Evolutionary conservation across 2,113 vertebrate species (phyloP), one percentile per base, ranked within the genome.

Genomic region (Chrysemys picta): DNA sequence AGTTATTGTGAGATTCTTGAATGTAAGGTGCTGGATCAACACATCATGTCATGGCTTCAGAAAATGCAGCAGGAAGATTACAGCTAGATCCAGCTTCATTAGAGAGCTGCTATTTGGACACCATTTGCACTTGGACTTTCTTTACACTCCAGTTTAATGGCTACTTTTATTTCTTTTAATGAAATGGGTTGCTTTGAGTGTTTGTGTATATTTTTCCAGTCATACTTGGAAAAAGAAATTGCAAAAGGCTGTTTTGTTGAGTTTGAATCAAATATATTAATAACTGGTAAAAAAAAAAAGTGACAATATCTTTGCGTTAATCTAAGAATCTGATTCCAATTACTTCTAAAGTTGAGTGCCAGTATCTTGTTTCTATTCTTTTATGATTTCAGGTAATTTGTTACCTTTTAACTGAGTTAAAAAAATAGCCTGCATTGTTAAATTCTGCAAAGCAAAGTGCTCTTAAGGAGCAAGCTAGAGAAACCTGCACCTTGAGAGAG

Each of bases 391-490:
- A 97, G 92, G 94, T 90, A 86, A 96, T 97, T 96, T 97, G 50
- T 87, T 95, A 91, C 89, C 87, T 96, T 95, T 92, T 96, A 97
- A 83, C 22, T 54, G 59, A 90, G 78, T 87, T 89, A 9, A 78
- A 65, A 69, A 89, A 98, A 97, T 91, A 6, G 17, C n/a, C 56
- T 94, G 93, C 91, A 96, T 98, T 98, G 95, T 98, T 96, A 84
- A 8, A 0, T 42, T 89, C 83, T 84, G 49, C 65, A n/a, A 11
- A 50, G 65, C 84, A 57, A 87, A 84, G 82, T 62, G 79, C 45
- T 85, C 47, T 97, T 95, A 42, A 65, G 84, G 80, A 94, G 84
- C 89, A 76, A 97, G 95, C 90, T 96, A 97, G 89, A 94, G 95
- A 91, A 94, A 83, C 25, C 65, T 88, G 89, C 76, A 95, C 83